phyloP scores from a whole-genome alignment of 2,113 vertebrate genomes.

The Eleginops maclovinus region DNA sequence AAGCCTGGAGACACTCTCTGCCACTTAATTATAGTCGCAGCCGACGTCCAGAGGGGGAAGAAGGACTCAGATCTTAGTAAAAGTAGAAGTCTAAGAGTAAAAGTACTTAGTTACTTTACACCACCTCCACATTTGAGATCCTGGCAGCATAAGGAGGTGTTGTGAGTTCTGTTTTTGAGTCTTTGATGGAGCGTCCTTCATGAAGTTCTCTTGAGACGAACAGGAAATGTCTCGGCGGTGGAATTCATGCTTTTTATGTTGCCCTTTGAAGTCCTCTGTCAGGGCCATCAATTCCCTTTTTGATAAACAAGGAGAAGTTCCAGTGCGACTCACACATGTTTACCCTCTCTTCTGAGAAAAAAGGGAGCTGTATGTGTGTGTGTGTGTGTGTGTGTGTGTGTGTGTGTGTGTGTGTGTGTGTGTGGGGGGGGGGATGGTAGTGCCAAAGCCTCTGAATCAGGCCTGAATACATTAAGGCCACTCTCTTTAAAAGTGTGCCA shows the following conservation, averaged over 20 bases:
- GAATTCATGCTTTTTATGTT: constrained; percentile 44
- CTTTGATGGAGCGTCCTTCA: constrained; percentile 55
- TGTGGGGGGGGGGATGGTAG: constrained; percentile 70
- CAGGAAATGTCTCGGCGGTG: constrained; percentile 63
- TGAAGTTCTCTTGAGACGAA: constrained; percentile 63
- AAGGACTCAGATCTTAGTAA: too few relatives aligned
- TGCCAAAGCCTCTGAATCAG: constrained; percentile 82
- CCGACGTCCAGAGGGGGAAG: too few relatives aligned
- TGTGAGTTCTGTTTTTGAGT: constrained; percentile 13
- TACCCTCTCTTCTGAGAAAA: constrained; percentile 75
- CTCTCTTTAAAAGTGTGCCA: constrained; percentile 88
- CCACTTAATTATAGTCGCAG: constrained; percentile 67
- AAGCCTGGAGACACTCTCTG: constrained; percentile 51
- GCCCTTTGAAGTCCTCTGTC: constrained; percentile 67
- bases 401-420: constrained; percentile 35
- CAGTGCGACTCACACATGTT: constrained; percentile 78
- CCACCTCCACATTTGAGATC: not conserved
- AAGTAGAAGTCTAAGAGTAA: too few relatives aligned
- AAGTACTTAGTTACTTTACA: too few relatives aligned
- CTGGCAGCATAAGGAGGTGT: constrained; percentile 30
- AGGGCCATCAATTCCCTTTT: constrained; percentile 62
- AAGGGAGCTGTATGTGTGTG: constrained; percentile 44
- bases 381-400: constrained; percentile 39
- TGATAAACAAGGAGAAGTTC: constrained; percentile 74
- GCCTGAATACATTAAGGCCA: constrained; percentile 85